Base-by-base conservation (phyloP, 2,113 vertebrate species). In the Microcebus jonahi region DNA sequence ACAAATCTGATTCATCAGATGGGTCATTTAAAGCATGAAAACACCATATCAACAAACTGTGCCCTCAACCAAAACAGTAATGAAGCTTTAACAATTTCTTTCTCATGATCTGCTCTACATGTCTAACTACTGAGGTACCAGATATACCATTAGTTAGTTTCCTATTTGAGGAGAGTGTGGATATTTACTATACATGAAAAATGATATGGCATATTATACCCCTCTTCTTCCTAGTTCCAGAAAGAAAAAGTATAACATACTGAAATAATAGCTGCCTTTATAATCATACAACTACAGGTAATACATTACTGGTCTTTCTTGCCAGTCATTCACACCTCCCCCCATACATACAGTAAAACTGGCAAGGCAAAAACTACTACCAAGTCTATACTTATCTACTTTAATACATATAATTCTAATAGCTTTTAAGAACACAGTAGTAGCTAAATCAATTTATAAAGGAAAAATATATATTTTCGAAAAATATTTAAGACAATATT, bases 231-330 rank as follows among this genome's bases (percentile, higher is more conserved):
- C 55, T 73, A 79, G 55, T 75, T 91, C 48, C 42, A 93, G 77
- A 88, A 89, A 55, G 53, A 50, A 61, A 92, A 93, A 84, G 65
- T 61, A 59, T 61, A 93, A 95, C 25, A 80, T 70, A 79, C 23
- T 36, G n/a, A 89, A 94, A 42, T 59, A 75, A 67, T 39, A 88
- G 65, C 77, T 76, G 81, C 55, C 45, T 94, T 88, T 76, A 86
- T 57, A 61, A 82, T 55, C 70, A 83, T 8, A 48, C 20, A n/a
- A 21, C 70, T n/a, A 79, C 1, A 77, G 36, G 23, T 17, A 67
- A 68, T 76, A 53, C 9, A 88, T 31, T 48, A 77, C 39, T 61
- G 10, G 48, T 75, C 59, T 93, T 77, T 48, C n/a, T 59, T 34
- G 21, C 3, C 34, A 59, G 76, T 50, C 42, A 48, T 57, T 34